Conservation (phyloP, 1,140 invertebrate species). For the Ditylenchus dipsaci region DNA sequence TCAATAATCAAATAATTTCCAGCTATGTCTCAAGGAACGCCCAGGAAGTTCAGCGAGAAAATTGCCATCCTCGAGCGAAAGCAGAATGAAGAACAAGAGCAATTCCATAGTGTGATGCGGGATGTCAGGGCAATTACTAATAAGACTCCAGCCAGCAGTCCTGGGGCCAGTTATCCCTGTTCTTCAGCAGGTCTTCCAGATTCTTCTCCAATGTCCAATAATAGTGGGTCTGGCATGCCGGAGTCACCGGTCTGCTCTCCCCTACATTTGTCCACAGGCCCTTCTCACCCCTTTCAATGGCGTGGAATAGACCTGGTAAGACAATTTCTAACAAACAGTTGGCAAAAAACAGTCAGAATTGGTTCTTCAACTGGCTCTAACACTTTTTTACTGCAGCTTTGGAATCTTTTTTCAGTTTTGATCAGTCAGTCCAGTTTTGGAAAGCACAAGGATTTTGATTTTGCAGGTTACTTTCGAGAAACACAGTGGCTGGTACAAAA, state of each 20-base stretch:
- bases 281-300: not conserved
- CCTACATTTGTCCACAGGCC: not conserved
- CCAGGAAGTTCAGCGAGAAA: constrained; percentile 58
- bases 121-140: constrained; percentile 47
- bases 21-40: constrained; percentile 50
- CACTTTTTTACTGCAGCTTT: no score
- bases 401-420: no score
- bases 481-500: no score
- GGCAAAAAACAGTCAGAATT: no score
- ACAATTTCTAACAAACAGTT: no score
- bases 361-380: no score
- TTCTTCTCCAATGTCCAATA: not conserved
- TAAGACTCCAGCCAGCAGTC: constrained; percentile 21
- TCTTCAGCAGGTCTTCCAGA: constrained; percentile 23
- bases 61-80: constrained; percentile 51
- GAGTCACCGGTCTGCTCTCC: constrained; percentile 1
- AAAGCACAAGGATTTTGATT: no score
- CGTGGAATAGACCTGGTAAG: not conserved
- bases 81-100: constrained; percentile 50
- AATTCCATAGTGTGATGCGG: constrained; percentile 51
- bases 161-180: constrained; percentile 20
- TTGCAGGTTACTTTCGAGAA: no score
- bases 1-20: not conserved
- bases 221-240: not conserved
- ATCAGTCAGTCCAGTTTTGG: no score